A percentile compares a stretch with the other conserved stretches of the same genome.
Evolutionary conservation across 1,140 invertebrate species (phyloP).

Genomic region (Metaphire vulgaris): DNA sequence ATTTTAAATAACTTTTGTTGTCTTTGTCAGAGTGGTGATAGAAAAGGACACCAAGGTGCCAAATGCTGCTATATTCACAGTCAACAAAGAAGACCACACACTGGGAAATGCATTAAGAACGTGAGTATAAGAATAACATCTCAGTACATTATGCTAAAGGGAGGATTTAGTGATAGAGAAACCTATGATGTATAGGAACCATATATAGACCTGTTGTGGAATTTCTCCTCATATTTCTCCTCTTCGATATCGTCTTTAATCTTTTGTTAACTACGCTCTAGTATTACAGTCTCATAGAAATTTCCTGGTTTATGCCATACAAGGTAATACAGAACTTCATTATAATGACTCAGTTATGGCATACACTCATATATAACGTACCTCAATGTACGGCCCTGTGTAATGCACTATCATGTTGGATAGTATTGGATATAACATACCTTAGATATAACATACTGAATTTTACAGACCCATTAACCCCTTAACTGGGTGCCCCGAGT

Average conservation of each 20-base stretch:
- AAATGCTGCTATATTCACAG: constrained; percentile 97
- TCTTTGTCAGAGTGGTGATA: constrained; percentile 76
- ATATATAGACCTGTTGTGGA: not conserved
- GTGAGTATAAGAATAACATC: too few species aligned
- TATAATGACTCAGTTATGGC: constrained; percentile 1
- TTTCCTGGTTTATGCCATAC: not conserved
- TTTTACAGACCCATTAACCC: too few species aligned
- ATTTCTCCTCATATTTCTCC: not conserved
- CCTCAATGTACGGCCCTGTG: too few species aligned
- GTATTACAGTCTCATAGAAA: not conserved
- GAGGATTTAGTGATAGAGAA: not conserved
- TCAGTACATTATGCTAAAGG: too few species aligned
- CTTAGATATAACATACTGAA: too few species aligned
- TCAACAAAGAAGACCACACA: constrained; percentile 99
- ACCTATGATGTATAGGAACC: not conserved
- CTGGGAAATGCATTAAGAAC: constrained; percentile 97
- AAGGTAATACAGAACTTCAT: not conserved
- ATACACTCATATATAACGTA: too few species aligned
- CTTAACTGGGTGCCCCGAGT: too few species aligned
- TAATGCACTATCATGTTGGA: too few species aligned
- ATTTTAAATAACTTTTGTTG: constrained; percentile 26
- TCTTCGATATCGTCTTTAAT: not conserved
- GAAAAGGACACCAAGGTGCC: constrained; percentile 98
- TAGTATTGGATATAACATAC: too few species aligned
- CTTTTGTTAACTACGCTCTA: not conserved